Conservation (phyloP, 2,113 vertebrate species). For the Sapajus apella region DNA sequence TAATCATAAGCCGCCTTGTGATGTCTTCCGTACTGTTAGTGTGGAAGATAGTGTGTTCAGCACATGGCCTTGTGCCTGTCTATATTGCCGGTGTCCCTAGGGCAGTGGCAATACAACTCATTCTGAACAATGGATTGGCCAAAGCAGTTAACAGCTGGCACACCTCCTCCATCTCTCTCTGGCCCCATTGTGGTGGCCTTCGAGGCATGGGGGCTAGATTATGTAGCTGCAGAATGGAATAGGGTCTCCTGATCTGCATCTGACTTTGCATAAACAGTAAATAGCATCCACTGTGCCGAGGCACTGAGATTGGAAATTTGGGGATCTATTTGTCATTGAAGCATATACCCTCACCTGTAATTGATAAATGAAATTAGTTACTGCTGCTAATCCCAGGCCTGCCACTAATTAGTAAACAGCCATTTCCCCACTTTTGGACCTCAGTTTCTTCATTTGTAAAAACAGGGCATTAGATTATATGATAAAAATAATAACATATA, state of each 20-base stretch:
- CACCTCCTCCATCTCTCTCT: neutral
- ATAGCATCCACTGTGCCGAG: neutral
- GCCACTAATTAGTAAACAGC: neutral
- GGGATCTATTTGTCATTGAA: neutral
- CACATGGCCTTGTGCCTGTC: neutral
- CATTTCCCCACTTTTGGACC: neutral
- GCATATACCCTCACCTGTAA: neutral
- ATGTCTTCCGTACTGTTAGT: neutral
- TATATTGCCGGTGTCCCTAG: no score
- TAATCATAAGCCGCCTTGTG: neutral
- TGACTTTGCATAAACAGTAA: neutral
- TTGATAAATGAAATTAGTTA: neutral
- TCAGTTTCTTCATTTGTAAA: conserved; percentile 29
- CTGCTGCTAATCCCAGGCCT: neutral
- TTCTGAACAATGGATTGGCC: neutral
- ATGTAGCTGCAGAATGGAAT: no score
- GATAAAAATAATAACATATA: neutral
- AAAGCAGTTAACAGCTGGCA: neutral
- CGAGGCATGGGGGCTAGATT: fast-evolving
- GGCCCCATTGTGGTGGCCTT: fast-evolving
- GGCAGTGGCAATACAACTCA: fast-evolving
- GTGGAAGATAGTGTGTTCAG: neutral
- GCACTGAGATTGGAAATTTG: neutral
- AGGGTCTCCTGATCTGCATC: no score
- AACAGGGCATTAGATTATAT: neutral